These are phyloP conservation scores for Charadrius vociferus DNA, from an alignment of 2,113 vertebrate genomes.

Conservation along the genomic window DNA sequence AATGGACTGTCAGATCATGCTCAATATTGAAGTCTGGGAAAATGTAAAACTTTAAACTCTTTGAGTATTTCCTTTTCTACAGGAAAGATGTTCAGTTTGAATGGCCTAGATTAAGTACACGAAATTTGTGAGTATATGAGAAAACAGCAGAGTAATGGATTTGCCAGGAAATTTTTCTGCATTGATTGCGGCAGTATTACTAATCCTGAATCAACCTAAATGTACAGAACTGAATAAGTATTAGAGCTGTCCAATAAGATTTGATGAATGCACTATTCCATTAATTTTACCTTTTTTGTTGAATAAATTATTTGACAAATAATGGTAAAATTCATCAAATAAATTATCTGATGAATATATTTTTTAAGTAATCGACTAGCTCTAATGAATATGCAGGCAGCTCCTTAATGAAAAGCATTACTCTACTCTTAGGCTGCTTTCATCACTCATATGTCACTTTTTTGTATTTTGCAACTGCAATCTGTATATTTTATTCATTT, in stretches of 20 bases:
- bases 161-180: conserved; percentile 21
- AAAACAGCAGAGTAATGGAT: conserved; percentile 25
- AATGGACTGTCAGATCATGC: neutral
- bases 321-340: conserved; percentile 65
- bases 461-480: conserved; percentile 45
- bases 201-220: conserved; percentile 42
- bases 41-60: neutral
- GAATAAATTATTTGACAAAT: conserved; percentile 69
- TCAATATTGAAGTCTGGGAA: neutral
- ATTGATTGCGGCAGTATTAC: conserved; percentile 28
- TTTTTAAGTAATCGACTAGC: conserved; percentile 45
- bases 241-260: conserved; percentile 16
- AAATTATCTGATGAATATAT: conserved; percentile 58
- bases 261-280: conserved; percentile 40
- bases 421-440: conserved; percentile 56
- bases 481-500: conserved; percentile 65
- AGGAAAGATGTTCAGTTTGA: neutral
- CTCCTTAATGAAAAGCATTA: conserved; percentile 63
- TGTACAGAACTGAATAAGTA: conserved; percentile 21
- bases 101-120: neutral
- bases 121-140: neutral
- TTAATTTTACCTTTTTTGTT: conserved; percentile 62
- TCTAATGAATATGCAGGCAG: conserved; percentile 64
- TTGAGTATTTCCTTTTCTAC: neutral
- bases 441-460: conserved; percentile 54